These are phyloP conservation scores for Pelagia noctiluca DNA, from an alignment of 30 jellyfish, hydroid and myxozoan species.

Conservation along the genomic window DNA sequence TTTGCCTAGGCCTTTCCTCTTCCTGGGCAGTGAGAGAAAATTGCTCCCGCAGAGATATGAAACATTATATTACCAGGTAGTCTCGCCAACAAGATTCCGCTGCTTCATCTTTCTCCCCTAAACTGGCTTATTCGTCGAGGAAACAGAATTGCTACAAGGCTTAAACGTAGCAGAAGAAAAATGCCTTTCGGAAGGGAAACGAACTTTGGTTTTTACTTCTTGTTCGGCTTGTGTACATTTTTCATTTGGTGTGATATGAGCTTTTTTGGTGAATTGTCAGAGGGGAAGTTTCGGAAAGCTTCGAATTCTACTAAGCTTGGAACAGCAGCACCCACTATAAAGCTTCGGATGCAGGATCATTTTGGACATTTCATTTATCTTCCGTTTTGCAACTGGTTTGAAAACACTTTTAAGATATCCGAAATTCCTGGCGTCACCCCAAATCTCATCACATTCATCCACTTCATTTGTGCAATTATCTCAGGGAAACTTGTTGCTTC, in stretches of 20 bases:
- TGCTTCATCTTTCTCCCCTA: too few relatives aligned
- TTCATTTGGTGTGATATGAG: constrained; percentile 96
- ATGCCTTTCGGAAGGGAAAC: constrained; percentile 78
- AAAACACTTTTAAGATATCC: constrained; percentile 64
- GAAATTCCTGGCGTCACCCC: constrained; percentile 91
- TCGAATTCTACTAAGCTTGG: constrained; percentile 8
- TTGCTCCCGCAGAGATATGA: too few relatives aligned
- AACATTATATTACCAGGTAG: too few relatives aligned
- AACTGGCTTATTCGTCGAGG: not conserved
- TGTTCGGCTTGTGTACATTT: constrained; percentile 84
- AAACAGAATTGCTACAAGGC: not conserved
- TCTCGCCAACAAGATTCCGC: too few relatives aligned
- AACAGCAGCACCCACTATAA: constrained; percentile 61
- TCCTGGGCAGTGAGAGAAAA: too few relatives aligned
- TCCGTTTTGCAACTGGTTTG: constrained; percentile 95
- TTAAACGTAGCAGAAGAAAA: not conserved
- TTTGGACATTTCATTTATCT: constrained; percentile 82
- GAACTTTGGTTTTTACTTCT: constrained; percentile 75
- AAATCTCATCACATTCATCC: constrained; percentile 76
- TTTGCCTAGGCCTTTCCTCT: too few relatives aligned
- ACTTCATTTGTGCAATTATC: constrained; percentile 81
- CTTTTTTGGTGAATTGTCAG: constrained; percentile 89
- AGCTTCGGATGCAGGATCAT: constrained; percentile 96
- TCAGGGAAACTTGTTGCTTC: constrained; percentile 75
- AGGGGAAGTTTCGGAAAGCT: constrained; percentile 9